Percentiles rank a stretch among this genome's conserved stretches.
Conservation (phyloP, 2,888 invertebrate genomes). For the Keiferia lycopersicella region DNA sequence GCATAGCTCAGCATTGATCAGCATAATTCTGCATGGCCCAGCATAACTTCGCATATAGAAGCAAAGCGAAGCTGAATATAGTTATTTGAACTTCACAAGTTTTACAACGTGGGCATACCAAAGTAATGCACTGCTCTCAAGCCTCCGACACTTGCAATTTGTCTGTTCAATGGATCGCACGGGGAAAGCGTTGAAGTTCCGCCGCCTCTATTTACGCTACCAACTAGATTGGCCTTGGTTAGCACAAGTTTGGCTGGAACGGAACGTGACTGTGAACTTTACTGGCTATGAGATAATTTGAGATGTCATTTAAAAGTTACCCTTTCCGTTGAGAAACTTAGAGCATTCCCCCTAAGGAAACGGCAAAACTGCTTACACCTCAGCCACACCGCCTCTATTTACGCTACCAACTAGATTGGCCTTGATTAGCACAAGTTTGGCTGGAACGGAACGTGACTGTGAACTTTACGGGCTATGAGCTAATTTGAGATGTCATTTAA, state of each 20-base stretch:
- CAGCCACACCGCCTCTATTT: constrained; percentile 15
- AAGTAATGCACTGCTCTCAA: constrained; percentile 27
- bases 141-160: constrained; percentile 44
- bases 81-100: neutral
- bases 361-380: too few relatives aligned
- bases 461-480: neutral
- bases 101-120: neutral
- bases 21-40: too few relatives aligned
- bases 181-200: constrained; percentile 18
- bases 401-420: constrained; percentile 3
- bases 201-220: constrained; percentile 8
- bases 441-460: neutral
- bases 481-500: neutral
- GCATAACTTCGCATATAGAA: too few relatives aligned
- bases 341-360: too few relatives aligned
- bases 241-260: neutral
- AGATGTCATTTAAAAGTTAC: neutral
- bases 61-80: too few relatives aligned
- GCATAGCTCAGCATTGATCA: too few relatives aligned
- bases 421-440: constrained; percentile 1
- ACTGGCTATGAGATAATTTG: neutral
- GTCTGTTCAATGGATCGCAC: constrained; percentile 36
- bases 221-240: constrained; percentile 11
- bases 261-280: neutral
- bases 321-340: neutral